Conservation (phyloP, 2,113 vertebrate species). For the Pedionomus torquatus region DNA sequence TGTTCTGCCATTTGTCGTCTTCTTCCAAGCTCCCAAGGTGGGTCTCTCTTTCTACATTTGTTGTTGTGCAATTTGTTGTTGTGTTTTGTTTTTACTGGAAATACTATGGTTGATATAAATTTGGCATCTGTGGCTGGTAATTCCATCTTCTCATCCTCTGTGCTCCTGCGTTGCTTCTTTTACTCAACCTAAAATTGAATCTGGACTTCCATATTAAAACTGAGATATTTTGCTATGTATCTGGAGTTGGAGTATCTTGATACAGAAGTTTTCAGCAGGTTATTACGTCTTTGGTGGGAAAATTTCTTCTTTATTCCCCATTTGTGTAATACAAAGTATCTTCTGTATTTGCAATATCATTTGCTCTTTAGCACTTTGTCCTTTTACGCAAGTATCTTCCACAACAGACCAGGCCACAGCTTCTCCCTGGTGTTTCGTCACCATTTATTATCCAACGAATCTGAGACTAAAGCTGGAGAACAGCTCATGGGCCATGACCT, state of each 20-base stretch:
- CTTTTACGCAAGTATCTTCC: constrained; percentile 42
- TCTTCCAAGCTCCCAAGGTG: neutral
- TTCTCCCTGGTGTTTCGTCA: constrained; percentile 58
- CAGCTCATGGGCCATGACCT: constrained; percentile 83
- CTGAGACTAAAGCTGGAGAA: constrained; percentile 82
- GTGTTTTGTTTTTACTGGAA: neutral
- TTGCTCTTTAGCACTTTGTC: constrained; percentile 46
- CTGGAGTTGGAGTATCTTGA: neutral
- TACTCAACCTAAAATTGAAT: neutral
- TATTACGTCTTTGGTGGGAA: neutral
- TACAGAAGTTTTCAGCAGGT: neutral
- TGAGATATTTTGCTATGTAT: neutral
- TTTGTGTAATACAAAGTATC: neutral
- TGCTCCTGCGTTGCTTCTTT: neutral
- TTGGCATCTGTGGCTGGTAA: neutral
- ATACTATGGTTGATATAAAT: neutral
- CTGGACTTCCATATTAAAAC: neutral
- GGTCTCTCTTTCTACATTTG: neutral
- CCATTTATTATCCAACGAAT: constrained; percentile 75
- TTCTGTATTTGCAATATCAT: constrained; percentile 3
- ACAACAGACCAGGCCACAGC: neutral
- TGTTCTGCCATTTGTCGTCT: constrained; percentile 1
- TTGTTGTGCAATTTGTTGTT: neutral
- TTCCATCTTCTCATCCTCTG: neutral
- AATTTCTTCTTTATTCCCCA: neutral